Base-by-base conservation (phyloP, 2,113 vertebrate species). In the Cynocephalus volans region DNA sequence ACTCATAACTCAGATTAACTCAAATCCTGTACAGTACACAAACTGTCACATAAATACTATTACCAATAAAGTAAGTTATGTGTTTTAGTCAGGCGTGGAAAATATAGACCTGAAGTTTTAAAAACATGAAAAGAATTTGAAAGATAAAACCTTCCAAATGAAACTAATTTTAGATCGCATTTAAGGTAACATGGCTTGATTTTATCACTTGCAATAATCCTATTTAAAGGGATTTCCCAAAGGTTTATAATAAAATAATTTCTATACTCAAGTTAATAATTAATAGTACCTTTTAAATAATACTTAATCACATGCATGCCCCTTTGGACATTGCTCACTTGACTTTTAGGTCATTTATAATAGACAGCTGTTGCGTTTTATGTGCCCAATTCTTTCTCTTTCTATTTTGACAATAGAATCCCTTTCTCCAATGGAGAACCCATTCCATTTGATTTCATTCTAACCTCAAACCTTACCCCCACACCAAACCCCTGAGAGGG, bases 141-240 rank as follows among this genome's bases (percentile, higher is more conserved):
- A 70, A 84, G 76, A 65, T 62, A 76, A 92, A 88, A 54, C 17
- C 45, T 90, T 72, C 48, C 62, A 67, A 96, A 90, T 6, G 6
- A 86, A 76, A 75, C 28, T 88, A 94, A 89, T 85, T 84, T 76
- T 82, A 91, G 56, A 36, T n/a, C 54, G 56, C 45, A 88, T n/a
- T 90, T 91, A 93, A 93, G 93, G 31, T 62, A 70, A 65, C 3
- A 92, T 67, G 24, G 18, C 54, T 80, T 94, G 60, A 62, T 64
- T 90, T 79, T 91, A 83, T 60, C 86, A 62, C 48, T 54, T 85
- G 60, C 31, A 91, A 91, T 87, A 62, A 75, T 88, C 23, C 36
- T 70, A 85, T 54, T 77, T 77, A 92, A 90, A 84, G 4, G 4
- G 54, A 96, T 82, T 92, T 70, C 23, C 60, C 41, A 67, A 76